A percentile compares a stretch with the other conserved stretches of the same genome.
Conservation (phyloP, 2,888 invertebrate species). For the Thecophora atra region DNA sequence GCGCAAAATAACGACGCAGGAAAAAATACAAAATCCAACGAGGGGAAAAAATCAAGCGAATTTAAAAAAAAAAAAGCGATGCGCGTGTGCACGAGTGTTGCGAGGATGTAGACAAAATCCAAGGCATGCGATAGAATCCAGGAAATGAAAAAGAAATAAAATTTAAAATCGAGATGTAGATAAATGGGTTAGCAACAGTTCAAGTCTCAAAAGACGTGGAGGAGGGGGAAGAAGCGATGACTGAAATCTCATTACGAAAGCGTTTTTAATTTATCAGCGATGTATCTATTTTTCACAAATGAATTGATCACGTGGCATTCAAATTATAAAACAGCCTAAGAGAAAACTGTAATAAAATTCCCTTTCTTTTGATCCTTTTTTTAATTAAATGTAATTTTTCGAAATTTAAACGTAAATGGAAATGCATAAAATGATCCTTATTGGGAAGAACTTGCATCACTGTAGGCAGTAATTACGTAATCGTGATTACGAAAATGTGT, state of each 20-base stretch:
- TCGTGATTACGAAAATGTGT: slow-evolving; percentile 54
- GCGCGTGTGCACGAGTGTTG: slow-evolving; percentile 16
- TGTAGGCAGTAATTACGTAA: slow-evolving; percentile 52
- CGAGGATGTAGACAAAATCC: not conserved
- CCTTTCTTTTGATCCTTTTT: too few relatives aligned
- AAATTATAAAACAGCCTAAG: too few relatives aligned
- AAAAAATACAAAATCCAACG: too few relatives aligned
- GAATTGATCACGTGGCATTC: too few relatives aligned
- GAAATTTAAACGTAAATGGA: too few relatives aligned
- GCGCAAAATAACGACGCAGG: not conserved
- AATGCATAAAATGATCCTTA: too few relatives aligned
- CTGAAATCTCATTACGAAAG: not conserved
- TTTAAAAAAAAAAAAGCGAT: not conserved
- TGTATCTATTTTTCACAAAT: not conserved
- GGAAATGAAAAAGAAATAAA: not conserved
- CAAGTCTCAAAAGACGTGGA: not conserved
- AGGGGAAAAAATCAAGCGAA: not conserved
- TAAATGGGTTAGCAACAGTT: not conserved
- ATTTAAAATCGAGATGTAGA: not conserved
- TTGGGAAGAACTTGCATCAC: not conserved
- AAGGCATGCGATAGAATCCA: not conserved
- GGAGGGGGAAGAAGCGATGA: not conserved
- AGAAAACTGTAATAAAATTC: too few relatives aligned
- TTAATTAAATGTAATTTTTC: too few relatives aligned
- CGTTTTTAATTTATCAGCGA: not conserved